Evolutionary conservation across 2,888 invertebrate genomes (phyloP).

Genomic region (Brenthis hecate): DNA sequence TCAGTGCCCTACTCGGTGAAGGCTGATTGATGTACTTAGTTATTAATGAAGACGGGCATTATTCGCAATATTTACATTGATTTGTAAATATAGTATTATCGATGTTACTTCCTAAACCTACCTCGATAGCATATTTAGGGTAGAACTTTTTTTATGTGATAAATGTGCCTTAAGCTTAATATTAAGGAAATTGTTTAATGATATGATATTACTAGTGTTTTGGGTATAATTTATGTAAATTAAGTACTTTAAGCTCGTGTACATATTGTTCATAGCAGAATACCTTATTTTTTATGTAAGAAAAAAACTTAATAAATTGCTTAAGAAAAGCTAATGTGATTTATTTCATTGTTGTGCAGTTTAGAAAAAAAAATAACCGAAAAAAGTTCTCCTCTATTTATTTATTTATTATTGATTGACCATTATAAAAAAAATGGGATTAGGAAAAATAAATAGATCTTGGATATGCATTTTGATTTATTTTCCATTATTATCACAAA

Average conservation of each 20-base stretch:
- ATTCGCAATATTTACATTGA: slow-evolving; percentile 39
- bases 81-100: slow-evolving; percentile 37
- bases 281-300: slow-evolving; percentile 26
- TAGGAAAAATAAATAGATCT: neutral
- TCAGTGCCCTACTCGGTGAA: slow-evolving; percentile 76
- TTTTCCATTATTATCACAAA: slow-evolving; percentile 25
- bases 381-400: no score
- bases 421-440: neutral
- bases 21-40: slow-evolving; percentile 54
- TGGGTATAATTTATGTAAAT: slow-evolving; percentile 27
- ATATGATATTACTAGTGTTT: slow-evolving; percentile 13
- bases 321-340: neutral
- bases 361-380: neutral
- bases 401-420: neutral
- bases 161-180: slow-evolving; percentile 60
- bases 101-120: slow-evolving; percentile 41
- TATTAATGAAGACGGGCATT: slow-evolving; percentile 30
- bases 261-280: slow-evolving; percentile 40
- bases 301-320: slow-evolving; percentile 24
- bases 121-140: slow-evolving; percentile 42
- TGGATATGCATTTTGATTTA: slow-evolving; percentile 9
- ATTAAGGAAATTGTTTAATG: slow-evolving; percentile 21
- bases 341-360: neutral
- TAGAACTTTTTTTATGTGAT: slow-evolving; percentile 56
- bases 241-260: slow-evolving; percentile 27